Evolutionary conservation across 2,113 vertebrate genomes (phyloP), one percentile per base, ranked within the genome.

Genomic region (Xiphophorus couchianus): DNA sequence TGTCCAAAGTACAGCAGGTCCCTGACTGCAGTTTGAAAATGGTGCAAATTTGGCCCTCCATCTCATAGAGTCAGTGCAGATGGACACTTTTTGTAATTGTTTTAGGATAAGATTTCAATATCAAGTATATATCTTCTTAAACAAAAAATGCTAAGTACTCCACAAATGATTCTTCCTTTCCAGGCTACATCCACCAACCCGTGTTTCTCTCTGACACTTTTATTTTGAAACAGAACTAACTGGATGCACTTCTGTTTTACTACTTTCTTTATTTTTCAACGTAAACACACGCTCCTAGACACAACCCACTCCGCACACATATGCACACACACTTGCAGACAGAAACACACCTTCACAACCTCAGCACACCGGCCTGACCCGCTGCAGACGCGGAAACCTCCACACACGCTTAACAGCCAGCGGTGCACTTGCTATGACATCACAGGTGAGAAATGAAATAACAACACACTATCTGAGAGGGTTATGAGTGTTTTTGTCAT

Each of bases 391-490:
- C 66, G 44, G 58, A 69, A 74, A 64, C n/a, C 27, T 80, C 64
- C 63, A 33, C 82, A 39, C 63, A 39, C 69, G 19, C 67, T 15
- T 17, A 64, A 3, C 78, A 31, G 78, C 79, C 76, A 68, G 71
- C 77, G 10, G 25, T 77, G 84, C 88, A 85, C 91, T 89, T 89
- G 86, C 82, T 74, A 67, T 77, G 77, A 83, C 77, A 60, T 37
- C 74, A 78, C n/a, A 90, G 91, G 91, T 92, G 80, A 92, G 89
- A 29, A 63, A 64, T 73, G n/a, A 37, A 72, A 71, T 30, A 29
- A 13, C 4, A 28, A 54, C 25, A 25, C 15, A 25, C 1, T 42
- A 15, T 15, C 15, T 42, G 39, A 8, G 2, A 58, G 4, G 17
- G 44, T 48, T 48, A 19, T 25, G 44, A 54, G 9, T 25, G 19